Evolutionary conservation across 37 sponge, comb jelly and placozoan genomes (phyloP).

Genomic region (Lycopodina hypogea): DNA sequence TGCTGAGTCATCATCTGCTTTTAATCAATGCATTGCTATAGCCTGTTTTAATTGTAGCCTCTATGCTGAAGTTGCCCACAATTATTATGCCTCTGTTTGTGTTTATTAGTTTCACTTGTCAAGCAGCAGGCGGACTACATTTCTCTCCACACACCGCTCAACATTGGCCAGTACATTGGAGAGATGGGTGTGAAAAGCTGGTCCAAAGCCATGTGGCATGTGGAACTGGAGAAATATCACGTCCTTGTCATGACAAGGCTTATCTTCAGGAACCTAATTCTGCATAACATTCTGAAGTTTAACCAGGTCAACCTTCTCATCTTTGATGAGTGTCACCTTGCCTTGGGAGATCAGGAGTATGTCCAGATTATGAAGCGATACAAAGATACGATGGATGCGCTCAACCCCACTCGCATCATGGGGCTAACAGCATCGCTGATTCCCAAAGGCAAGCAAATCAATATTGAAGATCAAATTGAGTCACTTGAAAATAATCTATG

Average conservation of each 20-base stretch:
- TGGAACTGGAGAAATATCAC: constrained; percentile 65
- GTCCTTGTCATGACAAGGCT: constrained; percentile 92
- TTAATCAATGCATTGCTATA: too few species aligned
- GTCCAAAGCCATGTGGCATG: constrained; percentile 58
- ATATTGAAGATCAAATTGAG: constrained; percentile 58
- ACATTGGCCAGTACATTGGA: constrained; percentile 72
- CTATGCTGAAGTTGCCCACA: too few species aligned
- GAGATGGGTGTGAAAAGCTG: constrained; percentile 75
- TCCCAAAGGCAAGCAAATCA: constrained; percentile 57
- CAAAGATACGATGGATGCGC: constrained; percentile 6
- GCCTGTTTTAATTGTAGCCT: too few species aligned
- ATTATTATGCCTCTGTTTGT: too few species aligned
- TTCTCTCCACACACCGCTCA: constrained; percentile 47
- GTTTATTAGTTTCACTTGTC: constrained; percentile 78
- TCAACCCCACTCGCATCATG: constrained; percentile 62
- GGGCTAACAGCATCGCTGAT: constrained; percentile 95
- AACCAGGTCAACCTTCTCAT: constrained; percentile 81
- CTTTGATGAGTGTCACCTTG: constrained; percentile 98
- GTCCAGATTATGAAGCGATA: constrained; percentile 70
- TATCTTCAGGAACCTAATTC: constrained; percentile 75
- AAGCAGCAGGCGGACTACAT: constrained; percentile 83
- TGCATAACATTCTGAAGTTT: constrained; percentile 38
- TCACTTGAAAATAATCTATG: constrained; percentile 66
- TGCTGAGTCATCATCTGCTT: too few species aligned
- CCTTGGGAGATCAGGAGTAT: constrained; percentile 85